These are phyloP conservation scores for Contarinia nasturtii DNA, from an alignment of 1,140 invertebrate genomes.

Conservation along the genomic window DNA sequence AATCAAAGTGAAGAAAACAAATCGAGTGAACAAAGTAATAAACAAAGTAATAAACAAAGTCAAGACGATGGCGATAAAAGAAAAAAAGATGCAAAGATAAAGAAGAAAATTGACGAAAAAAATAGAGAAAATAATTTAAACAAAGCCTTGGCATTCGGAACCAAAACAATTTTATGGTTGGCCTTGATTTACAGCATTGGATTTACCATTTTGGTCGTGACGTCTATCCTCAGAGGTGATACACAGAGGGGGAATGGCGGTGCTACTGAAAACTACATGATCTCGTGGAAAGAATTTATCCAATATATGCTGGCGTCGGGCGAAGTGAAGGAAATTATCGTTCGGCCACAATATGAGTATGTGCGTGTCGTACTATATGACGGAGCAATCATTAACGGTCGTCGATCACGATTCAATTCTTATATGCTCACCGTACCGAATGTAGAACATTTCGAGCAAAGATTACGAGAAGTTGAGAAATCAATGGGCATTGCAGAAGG, in stretches of 20 bases:
- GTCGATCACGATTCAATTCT: constrained; percentile 26
- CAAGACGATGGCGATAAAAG: no score
- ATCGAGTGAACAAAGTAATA: no score
- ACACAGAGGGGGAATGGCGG: constrained; percentile 13
- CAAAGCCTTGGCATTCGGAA: constrained; percentile 43
- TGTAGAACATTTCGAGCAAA: constrained; percentile 68
- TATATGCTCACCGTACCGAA: constrained; percentile 73
- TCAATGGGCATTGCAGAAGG: constrained; percentile 56
- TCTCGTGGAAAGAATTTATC: constrained; percentile 91
- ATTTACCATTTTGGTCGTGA: not conserved
- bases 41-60: no score
- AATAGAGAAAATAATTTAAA: constrained; percentile 32
- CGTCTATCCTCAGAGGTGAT: constrained; percentile 1
- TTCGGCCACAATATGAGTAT: constrained; percentile 62
- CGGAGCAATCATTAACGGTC: constrained; percentile 74
- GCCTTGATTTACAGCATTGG: constrained; percentile 35
- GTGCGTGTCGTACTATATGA: constrained; percentile 67
- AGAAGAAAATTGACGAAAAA: constrained; percentile 1
- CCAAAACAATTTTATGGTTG: constrained; percentile 58
- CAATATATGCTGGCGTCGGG: constrained; percentile 83
- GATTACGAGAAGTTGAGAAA: constrained; percentile 63
- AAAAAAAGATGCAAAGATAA: not conserved
- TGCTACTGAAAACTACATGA: constrained; percentile 31
- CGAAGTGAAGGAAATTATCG: constrained; percentile 74
- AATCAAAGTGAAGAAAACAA: no score